phyloP scores from a whole-genome alignment of 2,113 vertebrate genomes.

The Gnathonemus echidnorhynchus region DNA sequence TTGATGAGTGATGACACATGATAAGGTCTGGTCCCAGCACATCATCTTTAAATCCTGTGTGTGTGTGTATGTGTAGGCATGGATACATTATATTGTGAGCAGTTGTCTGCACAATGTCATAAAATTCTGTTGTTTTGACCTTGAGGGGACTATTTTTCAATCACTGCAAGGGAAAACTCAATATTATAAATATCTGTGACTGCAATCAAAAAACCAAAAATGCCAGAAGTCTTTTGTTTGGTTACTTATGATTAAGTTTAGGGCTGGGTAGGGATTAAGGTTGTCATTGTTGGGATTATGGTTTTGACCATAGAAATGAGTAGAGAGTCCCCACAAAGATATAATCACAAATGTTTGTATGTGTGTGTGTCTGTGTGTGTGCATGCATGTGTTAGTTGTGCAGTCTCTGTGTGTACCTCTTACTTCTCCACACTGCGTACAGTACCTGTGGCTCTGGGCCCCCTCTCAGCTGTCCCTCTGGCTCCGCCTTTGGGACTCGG shows the following conservation, averaged over 20 bases:
- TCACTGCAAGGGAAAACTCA: too few relatives aligned
- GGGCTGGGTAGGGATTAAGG: not conserved
- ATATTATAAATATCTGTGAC: too few relatives aligned
- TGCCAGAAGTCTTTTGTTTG: too few relatives aligned
- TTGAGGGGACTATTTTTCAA: too few relatives aligned
- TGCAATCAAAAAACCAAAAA: not conserved
- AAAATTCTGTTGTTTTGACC: too few relatives aligned
- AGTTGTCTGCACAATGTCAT: too few relatives aligned
- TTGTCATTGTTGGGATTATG: not conserved
- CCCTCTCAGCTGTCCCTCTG: not conserved
- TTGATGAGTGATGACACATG: not conserved
- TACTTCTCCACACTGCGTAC: not conserved
- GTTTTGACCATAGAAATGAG: not conserved
- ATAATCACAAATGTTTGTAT: not conserved
- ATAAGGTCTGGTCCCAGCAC: not conserved
- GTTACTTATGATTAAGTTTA: not conserved
- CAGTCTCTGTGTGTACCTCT: not conserved
- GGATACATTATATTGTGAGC: not conserved
- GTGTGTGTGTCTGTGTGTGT: not conserved
- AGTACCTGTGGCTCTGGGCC: not conserved
- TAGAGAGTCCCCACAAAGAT: not conserved
- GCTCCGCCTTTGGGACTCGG: not conserved
- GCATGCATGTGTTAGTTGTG: slow-evolving; percentile 9
- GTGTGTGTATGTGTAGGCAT: not conserved
- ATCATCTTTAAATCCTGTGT: not conserved